Conservation (phyloP, 1,140 invertebrate species). For the Eriocheir sinensis region DNA sequence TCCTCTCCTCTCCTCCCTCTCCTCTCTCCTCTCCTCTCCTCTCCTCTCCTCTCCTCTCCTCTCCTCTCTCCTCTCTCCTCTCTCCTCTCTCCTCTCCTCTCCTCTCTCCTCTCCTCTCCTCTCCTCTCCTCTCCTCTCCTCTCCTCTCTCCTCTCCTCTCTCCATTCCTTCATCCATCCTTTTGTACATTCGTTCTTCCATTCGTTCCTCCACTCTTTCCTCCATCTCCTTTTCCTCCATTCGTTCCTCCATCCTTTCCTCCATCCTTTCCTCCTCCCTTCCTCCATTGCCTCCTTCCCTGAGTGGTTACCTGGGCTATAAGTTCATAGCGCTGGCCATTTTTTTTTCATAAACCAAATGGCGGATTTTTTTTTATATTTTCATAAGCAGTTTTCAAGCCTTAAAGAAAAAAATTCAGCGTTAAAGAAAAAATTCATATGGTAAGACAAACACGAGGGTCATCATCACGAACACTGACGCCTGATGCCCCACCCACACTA, state of each 20-base stretch:
- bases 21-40: not conserved
- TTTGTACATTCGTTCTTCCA: not conserved
- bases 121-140: not conserved
- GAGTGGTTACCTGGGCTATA: too few species aligned
- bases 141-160: not conserved
- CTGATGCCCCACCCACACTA: too few species aligned
- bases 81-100: not conserved
- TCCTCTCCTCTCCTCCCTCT: not conserved
- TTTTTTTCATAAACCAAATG: too few species aligned
- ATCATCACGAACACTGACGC: too few species aligned
- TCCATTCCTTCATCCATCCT: not conserved
- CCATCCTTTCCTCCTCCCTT: not conserved
- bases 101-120: not conserved
- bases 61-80: not conserved
- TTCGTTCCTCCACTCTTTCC: not conserved
- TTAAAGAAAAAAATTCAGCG: too few species aligned
- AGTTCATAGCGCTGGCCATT: too few species aligned
- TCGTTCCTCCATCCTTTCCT: not conserved
- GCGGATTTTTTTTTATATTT: too few species aligned
- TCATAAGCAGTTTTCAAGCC: too few species aligned
- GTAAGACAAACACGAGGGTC: too few species aligned
- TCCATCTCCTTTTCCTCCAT: not conserved
- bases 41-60: not conserved
- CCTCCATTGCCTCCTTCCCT: not conserved
- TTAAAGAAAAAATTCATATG: too few species aligned